Percentiles rank a stretch among this genome's conserved stretches.
Conservation (phyloP, 1,140 invertebrate species). For the Ctenoplectra terminalis region DNA sequence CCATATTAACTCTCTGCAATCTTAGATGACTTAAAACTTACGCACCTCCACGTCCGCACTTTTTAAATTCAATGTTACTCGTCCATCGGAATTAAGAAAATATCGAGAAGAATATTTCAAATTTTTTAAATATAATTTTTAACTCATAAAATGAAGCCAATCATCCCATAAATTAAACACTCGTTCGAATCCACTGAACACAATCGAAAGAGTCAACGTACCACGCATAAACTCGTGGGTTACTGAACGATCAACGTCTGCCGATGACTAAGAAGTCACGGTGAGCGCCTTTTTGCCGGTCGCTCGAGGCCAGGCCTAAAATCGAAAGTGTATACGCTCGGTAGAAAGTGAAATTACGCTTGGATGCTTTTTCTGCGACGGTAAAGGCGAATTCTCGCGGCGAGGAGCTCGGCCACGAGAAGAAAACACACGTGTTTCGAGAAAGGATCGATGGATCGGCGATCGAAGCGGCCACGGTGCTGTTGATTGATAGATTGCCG, state of each 20-base stretch:
- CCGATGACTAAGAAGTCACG: constrained; percentile 45
- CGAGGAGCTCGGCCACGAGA: not conserved
- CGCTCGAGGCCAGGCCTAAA: constrained; percentile 63
- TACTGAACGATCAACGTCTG: constrained; percentile 28
- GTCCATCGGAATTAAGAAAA: too few species aligned
- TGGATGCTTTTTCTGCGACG: constrained; percentile 34
- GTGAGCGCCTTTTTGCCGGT: constrained; percentile 53
- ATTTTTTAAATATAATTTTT: too few species aligned
- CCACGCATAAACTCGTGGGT: not conserved
- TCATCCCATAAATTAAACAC: too few species aligned
- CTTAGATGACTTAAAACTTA: too few species aligned
- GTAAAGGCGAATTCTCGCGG: constrained; percentile 26
- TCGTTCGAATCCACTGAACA: not conserved
- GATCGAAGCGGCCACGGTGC: not conserved
- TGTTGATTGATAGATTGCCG: constrained; percentile 43
- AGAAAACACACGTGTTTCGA: constrained; percentile 1
- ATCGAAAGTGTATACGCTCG: constrained; percentile 73
- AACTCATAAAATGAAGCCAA: too few species aligned
- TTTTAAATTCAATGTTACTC: too few species aligned
- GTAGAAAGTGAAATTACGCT: constrained; percentile 75
- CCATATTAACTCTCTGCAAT: too few species aligned
- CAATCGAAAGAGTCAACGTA: not conserved
- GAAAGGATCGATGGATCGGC: constrained; percentile 19
- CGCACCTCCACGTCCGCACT: too few species aligned
- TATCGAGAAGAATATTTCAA: too few species aligned